Evolutionary conservation across 2,113 vertebrate species (phyloP), one percentile per base, ranked within the genome.

Genomic region (Lanius collurio): DNA sequence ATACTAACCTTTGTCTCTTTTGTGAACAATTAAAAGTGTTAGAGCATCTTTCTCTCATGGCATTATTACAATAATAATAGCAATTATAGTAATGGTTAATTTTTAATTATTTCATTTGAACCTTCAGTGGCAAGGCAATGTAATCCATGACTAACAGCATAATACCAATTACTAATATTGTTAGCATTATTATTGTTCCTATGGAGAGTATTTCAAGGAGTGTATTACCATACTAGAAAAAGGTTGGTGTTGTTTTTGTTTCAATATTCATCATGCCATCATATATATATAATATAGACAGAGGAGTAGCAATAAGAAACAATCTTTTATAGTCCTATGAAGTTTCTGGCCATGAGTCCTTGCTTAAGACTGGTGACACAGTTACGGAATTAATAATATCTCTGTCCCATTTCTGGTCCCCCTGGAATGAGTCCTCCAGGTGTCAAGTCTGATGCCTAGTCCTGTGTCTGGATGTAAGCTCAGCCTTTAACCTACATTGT

Each of bases 321-420:
- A 55, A 35, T 15, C 53, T 89, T 93, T 26, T 76, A 31, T 37
- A 90, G 62, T 73, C 74, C 52, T 77, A 4, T 68, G 71, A 94
- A 94, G 55, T 93, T 84, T 91, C 63, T 94, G 47, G 47, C 67
- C n/a, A 42, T 10, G 28, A 95, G 93, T 95, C 94, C 91, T 95
- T 95, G 89, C 80, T 92, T 89, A 87, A 92, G 73, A 87, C 41
- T 89, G 83, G 44, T 95, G 93, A 94, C 95, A 96, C 74, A 92
- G 83, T 96, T 96, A 79, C 0, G 28, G 74, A 94, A 96, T 94
- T 97, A 95, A 95, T 95, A 95, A 74, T 91, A 95, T 94, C 95
- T 92, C 76, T 91, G 96, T 97, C 96, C 95, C 89, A 94, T 76
- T 96, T 96, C 81, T 96, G 63, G 57, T 95, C 91, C 94, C 94